Evolutionary conservation across 1,140 invertebrate species (phyloP).

Genomic region (Cydia pomonella): DNA sequence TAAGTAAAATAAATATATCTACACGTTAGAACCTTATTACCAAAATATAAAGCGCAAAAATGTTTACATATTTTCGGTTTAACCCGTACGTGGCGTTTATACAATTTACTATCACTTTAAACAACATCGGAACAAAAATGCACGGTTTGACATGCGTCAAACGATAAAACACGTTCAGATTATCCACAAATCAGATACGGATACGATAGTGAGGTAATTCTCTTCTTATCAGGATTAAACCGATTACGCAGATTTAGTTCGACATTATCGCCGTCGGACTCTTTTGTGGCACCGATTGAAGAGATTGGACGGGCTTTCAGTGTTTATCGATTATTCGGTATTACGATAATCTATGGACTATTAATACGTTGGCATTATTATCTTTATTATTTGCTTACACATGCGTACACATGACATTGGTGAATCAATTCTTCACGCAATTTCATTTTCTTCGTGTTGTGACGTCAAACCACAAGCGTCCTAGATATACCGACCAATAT

Average conservation of each 20-base stretch:
- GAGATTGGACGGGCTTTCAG: conserved; percentile 7
- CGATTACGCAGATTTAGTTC: conserved; percentile 69
- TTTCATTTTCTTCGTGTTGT: no score
- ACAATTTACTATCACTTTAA: neutral
- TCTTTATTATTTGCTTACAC: conserved; percentile 43
- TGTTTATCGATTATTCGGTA: conserved; percentile 24
- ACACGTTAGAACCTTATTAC: neutral
- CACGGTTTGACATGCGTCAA: conserved; percentile 25
- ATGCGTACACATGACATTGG: neutral
- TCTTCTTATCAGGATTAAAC: conserved; percentile 57
- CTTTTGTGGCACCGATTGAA: conserved; percentile 25
- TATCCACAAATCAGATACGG: conserved; percentile 51
- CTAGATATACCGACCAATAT: no score
- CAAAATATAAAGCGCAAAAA: neutral
- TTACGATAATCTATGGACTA: conserved; percentile 16
- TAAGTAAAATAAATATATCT: neutral
- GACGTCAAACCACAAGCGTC: no score
- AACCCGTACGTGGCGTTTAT: neutral
- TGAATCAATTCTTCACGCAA: no score
- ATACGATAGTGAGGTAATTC: conserved; percentile 46
- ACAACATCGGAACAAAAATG: conserved; percentile 11
- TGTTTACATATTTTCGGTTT: neutral
- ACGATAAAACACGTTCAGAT: conserved; percentile 53
- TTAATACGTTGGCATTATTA: conserved; percentile 14
- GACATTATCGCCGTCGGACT: conserved; percentile 56